phyloP scores from a whole-genome alignment of 2,888 invertebrate genomes.

The Dastarcus helophoroides region DNA sequence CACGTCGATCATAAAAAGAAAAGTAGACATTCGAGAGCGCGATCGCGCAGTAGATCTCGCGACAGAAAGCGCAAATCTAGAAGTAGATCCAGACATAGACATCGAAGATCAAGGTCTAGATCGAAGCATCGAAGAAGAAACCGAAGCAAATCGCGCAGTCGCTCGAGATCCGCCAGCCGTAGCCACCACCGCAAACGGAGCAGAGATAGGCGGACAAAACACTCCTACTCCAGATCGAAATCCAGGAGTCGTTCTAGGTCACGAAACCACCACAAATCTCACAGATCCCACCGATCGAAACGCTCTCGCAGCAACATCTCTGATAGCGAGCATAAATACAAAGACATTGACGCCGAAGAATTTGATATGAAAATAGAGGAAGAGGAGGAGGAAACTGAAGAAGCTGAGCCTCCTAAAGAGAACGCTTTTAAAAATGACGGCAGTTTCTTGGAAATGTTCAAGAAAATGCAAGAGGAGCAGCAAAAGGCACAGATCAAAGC shows the following conservation, averaged over 20 bases:
- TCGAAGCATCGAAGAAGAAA: conserved; percentile 15
- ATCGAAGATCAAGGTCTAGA: conserved; percentile 15
- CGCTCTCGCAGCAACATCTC: conserved; percentile 8
- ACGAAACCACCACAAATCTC: conserved; percentile 13
- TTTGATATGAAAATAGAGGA: conserved; percentile 21
- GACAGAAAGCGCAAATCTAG: conserved; percentile 17
- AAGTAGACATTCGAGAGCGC: conserved; percentile 12
- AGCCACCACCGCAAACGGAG: conserved; percentile 13
- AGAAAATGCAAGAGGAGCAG: conserved; percentile 68
- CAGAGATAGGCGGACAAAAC: conserved; percentile 9
- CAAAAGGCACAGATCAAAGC: conserved; percentile 34
- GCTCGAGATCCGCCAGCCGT: conserved; percentile 11
- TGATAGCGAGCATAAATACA: conserved; percentile 6
- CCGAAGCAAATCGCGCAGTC: conserved; percentile 12
- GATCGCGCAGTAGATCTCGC: conserved; percentile 18
- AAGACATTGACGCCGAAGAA: conserved; percentile 6
- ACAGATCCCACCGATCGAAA: conserved; percentile 10
- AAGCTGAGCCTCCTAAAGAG: conserved; percentile 38
- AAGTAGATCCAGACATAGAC: conserved; percentile 16
- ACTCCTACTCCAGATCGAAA: conserved; percentile 9
- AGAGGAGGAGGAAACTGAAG: conserved; percentile 27
- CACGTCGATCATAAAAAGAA: conserved; percentile 24
- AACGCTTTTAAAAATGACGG: conserved; percentile 81
- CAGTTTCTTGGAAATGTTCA: conserved; percentile 83
- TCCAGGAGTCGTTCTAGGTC: conserved; percentile 12